These are phyloP conservation scores for Chymomyza procnemis DNA, from an alignment of 2,888 invertebrate genomes.

Conservation along the genomic window DNA sequence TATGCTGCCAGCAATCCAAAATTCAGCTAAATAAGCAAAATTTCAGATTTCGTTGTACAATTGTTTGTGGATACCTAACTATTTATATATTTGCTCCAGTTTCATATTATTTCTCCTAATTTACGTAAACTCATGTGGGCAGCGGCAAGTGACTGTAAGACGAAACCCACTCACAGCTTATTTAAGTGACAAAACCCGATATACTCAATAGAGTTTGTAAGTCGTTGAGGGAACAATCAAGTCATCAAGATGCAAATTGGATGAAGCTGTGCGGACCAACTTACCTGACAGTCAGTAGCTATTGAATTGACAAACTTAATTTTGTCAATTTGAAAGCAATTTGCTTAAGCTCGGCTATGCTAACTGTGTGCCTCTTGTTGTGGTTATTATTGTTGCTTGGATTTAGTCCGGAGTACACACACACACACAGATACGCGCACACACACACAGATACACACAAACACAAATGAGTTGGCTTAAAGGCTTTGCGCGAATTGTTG, in stretches of 20 bases:
- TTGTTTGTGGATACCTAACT: not conserved
- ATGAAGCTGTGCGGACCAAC: constrained; percentile 23
- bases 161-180: not conserved
- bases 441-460: constrained; percentile 3
- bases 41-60: too few relatives aligned
- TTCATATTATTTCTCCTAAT: not conserved
- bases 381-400: not conserved
- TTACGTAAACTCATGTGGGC: not conserved
- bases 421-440: constrained; percentile 15
- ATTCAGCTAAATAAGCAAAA: too few relatives aligned
- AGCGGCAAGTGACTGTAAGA: not conserved
- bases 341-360: constrained; percentile 34
- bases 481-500: constrained; percentile 26
- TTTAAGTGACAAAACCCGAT: not conserved
- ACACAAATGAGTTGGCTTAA: not conserved
- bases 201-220: not conserved
- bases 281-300: constrained; percentile 39
- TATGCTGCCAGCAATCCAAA: too few relatives aligned
- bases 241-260: constrained; percentile 15
- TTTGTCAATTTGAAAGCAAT: constrained; percentile 32
- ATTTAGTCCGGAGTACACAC: not conserved
- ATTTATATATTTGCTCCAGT: not conserved
- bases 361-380: too few relatives aligned
- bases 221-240: not conserved
- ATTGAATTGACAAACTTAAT: constrained; percentile 34